Evolutionary conservation across 2,888 invertebrate genomes (phyloP).

Genomic region (Tridacna crocea): DNA sequence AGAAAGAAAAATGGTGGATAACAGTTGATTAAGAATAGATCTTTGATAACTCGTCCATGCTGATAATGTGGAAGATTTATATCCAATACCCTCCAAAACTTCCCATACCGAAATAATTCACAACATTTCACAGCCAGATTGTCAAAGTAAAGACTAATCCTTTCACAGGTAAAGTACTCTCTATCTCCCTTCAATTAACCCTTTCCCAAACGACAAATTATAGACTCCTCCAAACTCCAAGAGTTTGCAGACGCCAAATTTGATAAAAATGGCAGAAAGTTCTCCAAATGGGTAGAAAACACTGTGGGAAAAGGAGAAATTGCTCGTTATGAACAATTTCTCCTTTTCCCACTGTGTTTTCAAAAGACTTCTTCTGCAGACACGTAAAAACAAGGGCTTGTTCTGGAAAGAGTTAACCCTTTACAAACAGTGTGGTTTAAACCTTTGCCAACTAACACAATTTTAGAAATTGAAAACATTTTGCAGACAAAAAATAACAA

Average conservation of each 20-base stretch:
- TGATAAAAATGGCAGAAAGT: too few species aligned
- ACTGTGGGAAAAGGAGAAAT: not conserved
- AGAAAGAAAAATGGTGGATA: not conserved
- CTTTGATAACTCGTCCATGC: conserved; percentile 16
- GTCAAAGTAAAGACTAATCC: not conserved
- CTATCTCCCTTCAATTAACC: not conserved
- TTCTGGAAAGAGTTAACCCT: too few species aligned
- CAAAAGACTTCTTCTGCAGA: not conserved
- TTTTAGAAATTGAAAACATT: too few species aligned
- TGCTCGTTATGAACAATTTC: not conserved
- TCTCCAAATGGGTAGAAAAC: not conserved
- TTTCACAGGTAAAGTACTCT: too few species aligned
- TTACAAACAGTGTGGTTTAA: too few species aligned
- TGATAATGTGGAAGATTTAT: conserved; percentile 4
- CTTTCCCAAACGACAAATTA: not conserved
- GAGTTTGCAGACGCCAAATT: too few species aligned
- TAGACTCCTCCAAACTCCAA: too few species aligned
- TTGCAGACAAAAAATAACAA: too few species aligned
- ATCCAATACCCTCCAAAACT: conserved; percentile 16
- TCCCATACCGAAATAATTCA: conserved; percentile 3
- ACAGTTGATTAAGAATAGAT: conserved; percentile 8
- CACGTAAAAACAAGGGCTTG: too few species aligned
- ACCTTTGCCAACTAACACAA: too few species aligned
- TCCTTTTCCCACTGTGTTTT: not conserved
- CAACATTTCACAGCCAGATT: not conserved